A percentile compares a stretch with the other conserved stretches of the same genome.
Evolutionary conservation across 2,888 invertebrate species (phyloP).

Genomic region (Macrophya alboannulata): DNA sequence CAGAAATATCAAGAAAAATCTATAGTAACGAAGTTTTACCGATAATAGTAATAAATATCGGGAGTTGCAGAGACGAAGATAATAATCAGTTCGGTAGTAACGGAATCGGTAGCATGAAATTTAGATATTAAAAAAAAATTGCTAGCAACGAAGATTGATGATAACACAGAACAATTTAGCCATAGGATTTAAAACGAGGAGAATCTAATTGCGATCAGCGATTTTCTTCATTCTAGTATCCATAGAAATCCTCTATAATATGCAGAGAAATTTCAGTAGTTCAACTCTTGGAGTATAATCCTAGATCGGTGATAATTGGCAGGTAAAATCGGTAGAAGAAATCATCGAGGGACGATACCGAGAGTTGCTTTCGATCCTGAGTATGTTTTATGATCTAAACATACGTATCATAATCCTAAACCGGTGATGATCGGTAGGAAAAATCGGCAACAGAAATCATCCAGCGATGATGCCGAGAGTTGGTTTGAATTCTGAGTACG

Average conservation of each 20-base stretch:
- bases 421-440: background rate
- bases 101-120: background rate
- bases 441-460: background rate
- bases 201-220: background rate
- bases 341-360: background rate
- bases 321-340: background rate
- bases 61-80: background rate
- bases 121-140: background rate
- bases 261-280: background rate
- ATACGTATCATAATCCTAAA: too few species aligned
- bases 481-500: background rate
- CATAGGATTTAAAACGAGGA: background rate
- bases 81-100: background rate
- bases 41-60: background rate
- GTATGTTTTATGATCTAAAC: background rate
- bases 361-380: background rate
- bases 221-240: background rate
- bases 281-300: background rate
- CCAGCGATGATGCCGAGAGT: background rate
- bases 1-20: background rate
- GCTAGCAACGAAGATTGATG: background rate
- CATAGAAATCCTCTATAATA: background rate
- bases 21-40: background rate
- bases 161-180: background rate
- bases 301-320: background rate